Conservation (phyloP, 2,888 invertebrate genomes). For the Cheilosia urbana region DNA sequence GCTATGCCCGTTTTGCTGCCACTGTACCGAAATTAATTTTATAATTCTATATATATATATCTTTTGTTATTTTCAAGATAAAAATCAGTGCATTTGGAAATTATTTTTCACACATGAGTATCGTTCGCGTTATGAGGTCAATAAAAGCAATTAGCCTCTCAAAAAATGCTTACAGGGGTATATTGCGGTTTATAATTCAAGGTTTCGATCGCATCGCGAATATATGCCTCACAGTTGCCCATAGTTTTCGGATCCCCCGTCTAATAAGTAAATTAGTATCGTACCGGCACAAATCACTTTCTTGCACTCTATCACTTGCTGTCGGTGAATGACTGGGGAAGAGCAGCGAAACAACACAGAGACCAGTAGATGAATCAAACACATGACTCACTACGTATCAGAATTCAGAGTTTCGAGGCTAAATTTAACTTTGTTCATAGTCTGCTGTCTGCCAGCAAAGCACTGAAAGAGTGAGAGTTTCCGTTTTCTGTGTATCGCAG, state of each 20-base stretch:
- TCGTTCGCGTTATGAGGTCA: slow-evolving; percentile 11
- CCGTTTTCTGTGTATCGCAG: background rate
- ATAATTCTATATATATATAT: too few species aligned
- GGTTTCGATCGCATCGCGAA: slow-evolving; percentile 60
- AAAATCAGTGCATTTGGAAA: background rate
- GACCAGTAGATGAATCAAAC: slow-evolving; percentile 8
- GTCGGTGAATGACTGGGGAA: slow-evolving; percentile 55
- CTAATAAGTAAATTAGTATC: slow-evolving; percentile 4
- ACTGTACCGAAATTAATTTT: too few species aligned
- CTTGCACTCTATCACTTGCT: slow-evolving; percentile 32
- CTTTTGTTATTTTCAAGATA: too few species aligned
- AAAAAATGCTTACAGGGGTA: slow-evolving; percentile 7
- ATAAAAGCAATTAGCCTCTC: background rate
- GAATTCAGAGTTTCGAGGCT: slow-evolving; percentile 37
- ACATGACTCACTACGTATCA: slow-evolving; percentile 36
- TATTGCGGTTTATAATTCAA: slow-evolving; percentile 27
- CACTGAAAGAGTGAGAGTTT: slow-evolving; percentile 18
- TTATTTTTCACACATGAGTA: background rate
- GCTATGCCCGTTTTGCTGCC: too few species aligned
- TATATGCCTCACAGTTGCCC: slow-evolving; percentile 61
- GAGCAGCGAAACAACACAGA: background rate
- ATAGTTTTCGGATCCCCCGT: slow-evolving; percentile 24
- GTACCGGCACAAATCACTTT: slow-evolving; percentile 58
- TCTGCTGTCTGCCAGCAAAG: slow-evolving; percentile 25
- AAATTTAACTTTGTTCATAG: slow-evolving; percentile 44